Conservation (phyloP, 2,888 invertebrate genomes). For the Rhingia campestris region DNA sequence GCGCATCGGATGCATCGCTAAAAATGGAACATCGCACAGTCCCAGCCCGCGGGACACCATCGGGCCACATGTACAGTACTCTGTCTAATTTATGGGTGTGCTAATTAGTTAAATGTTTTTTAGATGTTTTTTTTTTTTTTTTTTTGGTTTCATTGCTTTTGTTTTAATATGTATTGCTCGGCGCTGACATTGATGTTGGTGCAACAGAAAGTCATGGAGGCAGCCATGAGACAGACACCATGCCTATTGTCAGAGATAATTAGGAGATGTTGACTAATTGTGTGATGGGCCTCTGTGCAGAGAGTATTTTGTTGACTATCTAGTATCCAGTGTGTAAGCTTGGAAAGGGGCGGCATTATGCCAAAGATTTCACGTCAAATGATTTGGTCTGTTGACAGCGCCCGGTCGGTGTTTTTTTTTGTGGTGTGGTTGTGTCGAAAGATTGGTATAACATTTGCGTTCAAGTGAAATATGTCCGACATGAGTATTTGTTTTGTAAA, state of each 20-base stretch:
- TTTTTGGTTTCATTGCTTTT: conserved; percentile 9
- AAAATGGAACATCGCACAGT: conserved; percentile 49
- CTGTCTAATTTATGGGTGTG: conserved; percentile 67
- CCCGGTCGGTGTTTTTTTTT: conserved; percentile 13
- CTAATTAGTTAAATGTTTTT: conserved; percentile 71
- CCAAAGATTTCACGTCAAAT: conserved; percentile 81
- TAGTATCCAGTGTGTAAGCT: conserved; percentile 5
- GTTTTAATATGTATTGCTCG: conserved; percentile 25
- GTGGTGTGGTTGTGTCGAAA: too few relatives aligned
- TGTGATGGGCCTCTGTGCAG: conserved; percentile 42
- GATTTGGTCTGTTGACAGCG: conserved; percentile 80
- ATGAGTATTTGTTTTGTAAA: too few relatives aligned
- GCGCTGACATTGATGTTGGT: conserved; percentile 38
- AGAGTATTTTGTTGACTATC: conserved; percentile 9
- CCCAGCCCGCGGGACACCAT: conserved; percentile 20
- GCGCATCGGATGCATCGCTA: conserved; percentile 52
- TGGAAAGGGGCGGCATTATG: conserved; percentile 62
- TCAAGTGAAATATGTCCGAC: too few relatives aligned
- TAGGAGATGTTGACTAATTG: conserved; percentile 74
- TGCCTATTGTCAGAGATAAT: conserved; percentile 73
- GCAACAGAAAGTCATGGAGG: conserved; percentile 26
- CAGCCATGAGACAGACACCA: conserved; percentile 51
- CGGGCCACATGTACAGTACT: conserved; percentile 41
- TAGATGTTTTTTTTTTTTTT: conserved; percentile 12
- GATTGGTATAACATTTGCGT: too few relatives aligned